phyloP scores from a whole-genome alignment of 2,113 vertebrate species.

The Hydropotes inermis region DNA sequence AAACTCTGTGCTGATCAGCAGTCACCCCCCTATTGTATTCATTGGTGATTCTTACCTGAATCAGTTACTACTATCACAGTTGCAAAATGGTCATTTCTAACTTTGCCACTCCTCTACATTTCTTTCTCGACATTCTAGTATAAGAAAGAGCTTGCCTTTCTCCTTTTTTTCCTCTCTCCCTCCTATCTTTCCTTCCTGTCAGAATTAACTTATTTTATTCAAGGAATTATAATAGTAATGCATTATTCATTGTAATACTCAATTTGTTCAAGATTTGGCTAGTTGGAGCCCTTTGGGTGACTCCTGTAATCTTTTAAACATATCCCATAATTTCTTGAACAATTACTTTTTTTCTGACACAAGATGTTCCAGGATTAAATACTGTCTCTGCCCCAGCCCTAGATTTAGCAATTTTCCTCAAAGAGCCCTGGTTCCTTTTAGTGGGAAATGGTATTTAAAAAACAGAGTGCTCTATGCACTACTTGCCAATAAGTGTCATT shows the following conservation, averaged over 20 bases:
- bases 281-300: not conserved
- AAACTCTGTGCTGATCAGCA: not conserved
- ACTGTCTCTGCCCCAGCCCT: not conserved
- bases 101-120: not conserved
- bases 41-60: not conserved
- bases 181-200: not conserved
- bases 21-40: not conserved
- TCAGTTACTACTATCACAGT: not conserved
- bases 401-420: not conserved
- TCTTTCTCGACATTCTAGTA: not conserved
- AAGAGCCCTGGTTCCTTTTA: not conserved
- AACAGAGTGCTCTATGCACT: not conserved
- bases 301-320: not conserved
- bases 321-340: not conserved
- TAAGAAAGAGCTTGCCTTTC: not conserved
- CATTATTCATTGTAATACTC: not conserved
- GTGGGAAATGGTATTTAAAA: not conserved
- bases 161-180: not conserved
- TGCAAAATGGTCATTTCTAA: not conserved
- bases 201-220: not conserved
- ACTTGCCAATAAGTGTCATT: not conserved
- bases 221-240: not conserved
- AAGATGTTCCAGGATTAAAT: not conserved
- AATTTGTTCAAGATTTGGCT: not conserved
- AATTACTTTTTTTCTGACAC: not conserved